Conservation (phyloP, 1,140 invertebrate genomes). For the Paraescarpia echinospica region DNA sequence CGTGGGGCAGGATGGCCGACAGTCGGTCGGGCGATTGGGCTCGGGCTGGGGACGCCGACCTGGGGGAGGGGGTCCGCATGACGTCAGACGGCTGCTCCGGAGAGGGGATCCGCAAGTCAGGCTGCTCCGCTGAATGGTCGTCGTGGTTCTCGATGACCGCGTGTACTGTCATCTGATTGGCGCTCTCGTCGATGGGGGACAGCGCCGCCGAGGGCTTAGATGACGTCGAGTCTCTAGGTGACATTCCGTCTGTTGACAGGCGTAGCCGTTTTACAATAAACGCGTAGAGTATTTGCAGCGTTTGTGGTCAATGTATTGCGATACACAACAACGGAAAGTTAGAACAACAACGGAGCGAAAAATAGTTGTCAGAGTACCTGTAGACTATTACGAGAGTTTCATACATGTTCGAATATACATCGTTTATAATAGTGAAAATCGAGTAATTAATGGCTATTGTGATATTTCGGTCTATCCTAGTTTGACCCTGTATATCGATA, state of each 20-base stretch:
- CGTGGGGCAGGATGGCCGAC: not conserved
- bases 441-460: too few species aligned
- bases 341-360: not conserved
- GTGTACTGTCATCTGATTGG: not conserved
- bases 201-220: not conserved
- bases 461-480: too few species aligned
- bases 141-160: not conserved
- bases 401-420: too few species aligned
- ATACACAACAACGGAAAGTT: not conserved
- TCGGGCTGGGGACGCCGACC: not conserved
- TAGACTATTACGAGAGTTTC: too few species aligned
- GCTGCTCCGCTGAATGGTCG: not conserved
- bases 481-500: too few species aligned
- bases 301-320: not conserved
- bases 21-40: not conserved
- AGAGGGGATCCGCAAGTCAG: too few species aligned
- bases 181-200: not conserved
- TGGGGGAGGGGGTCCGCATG: too few species aligned
- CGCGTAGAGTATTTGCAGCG: too few species aligned
- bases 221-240: not conserved
- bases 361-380: too few species aligned
- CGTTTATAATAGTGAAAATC: too few species aligned
- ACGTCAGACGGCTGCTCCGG: not conserved
- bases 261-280: not conserved
- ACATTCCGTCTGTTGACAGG: not conserved